Conservation (phyloP, 2,113 vertebrate species). For the Notiomystis cincta region DNA sequence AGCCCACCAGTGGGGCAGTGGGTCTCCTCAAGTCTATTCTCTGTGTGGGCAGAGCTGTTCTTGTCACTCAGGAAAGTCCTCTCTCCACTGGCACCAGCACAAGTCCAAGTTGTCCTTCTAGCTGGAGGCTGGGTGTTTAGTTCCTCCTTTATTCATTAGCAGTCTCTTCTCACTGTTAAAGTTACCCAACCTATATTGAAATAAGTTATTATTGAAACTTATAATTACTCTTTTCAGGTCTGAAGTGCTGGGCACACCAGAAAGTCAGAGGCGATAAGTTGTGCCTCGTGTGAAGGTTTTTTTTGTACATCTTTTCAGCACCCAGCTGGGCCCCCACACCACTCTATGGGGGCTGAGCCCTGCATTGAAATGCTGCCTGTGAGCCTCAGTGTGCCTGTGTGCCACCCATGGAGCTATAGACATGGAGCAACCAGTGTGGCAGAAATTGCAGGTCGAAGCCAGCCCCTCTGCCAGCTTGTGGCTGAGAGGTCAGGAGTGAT, state of each 20-base stretch:
- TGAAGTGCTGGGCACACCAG: background rate
- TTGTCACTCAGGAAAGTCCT: accelerated
- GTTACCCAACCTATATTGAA: background rate
- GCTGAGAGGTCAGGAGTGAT: background rate
- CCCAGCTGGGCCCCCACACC: accelerated
- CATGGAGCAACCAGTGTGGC: background rate
- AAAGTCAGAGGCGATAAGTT: background rate
- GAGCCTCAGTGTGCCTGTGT: background rate
- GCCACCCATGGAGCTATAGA: background rate
- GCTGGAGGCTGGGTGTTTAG: background rate
- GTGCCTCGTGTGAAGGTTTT: accelerated
- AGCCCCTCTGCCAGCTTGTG: background rate
- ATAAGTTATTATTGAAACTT: background rate
- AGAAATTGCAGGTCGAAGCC: background rate
- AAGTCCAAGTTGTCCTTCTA: background rate
- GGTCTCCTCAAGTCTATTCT: background rate
- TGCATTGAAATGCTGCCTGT: background rate
- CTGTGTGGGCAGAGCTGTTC: background rate
- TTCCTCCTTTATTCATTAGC: background rate
- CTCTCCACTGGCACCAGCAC: accelerated
- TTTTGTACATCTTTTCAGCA: background rate
- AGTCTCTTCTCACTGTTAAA: background rate
- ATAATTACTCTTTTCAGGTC: background rate
- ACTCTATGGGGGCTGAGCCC: background rate
- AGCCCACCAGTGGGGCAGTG: background rate